These are phyloP conservation scores for Danio aesculapii DNA, from an alignment of 2,797 vertebrate genomes.

Conservation along the genomic window DNA sequence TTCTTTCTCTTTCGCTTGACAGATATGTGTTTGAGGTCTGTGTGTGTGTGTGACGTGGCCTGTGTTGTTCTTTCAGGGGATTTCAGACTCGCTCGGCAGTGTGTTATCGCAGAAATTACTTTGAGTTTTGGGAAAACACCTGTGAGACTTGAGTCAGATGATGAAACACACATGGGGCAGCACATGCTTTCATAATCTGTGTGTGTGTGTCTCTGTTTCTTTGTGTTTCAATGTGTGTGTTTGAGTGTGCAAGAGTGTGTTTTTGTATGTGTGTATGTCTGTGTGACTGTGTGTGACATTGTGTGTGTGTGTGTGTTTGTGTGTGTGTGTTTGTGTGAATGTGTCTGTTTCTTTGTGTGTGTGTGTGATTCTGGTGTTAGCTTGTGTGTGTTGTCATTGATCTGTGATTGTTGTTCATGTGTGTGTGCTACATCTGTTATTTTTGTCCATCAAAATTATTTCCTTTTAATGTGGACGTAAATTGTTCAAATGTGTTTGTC, in stretches of 20 bases:
- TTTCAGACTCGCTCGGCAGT: slow-evolving; percentile 6
- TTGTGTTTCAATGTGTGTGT: too few species aligned
- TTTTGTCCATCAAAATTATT: too few species aligned
- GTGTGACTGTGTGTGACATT: too few species aligned
- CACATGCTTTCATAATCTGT: slow-evolving; percentile 40
- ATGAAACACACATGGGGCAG: slow-evolving; percentile 41
- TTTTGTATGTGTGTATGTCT: slow-evolving; percentile 26
- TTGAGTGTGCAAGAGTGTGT: background rate
- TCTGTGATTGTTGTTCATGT: too few species aligned
- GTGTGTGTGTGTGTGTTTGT: too few species aligned
- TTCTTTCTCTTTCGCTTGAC: slow-evolving; percentile 10
- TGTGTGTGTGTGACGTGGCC: background rate
- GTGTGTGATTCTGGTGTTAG: too few species aligned
- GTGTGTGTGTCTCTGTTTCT: background rate
- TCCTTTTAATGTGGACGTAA: too few species aligned
- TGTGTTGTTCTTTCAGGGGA: slow-evolving; percentile 16
- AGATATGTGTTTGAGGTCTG: background rate
- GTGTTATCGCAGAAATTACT: slow-evolving; percentile 16
- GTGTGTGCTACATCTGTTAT: too few species aligned
- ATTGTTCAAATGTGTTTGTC: too few species aligned
- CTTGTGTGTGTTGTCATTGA: too few species aligned
- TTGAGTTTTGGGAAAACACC: slow-evolving; percentile 46
- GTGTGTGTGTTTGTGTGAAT: too few species aligned
- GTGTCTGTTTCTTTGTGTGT: too few species aligned
- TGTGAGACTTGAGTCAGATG: slow-evolving; percentile 34